Evolutionary conservation across 2,113 vertebrate genomes (phyloP), one percentile per base, ranked within the genome.

Genomic region (Gobius niger): DNA sequence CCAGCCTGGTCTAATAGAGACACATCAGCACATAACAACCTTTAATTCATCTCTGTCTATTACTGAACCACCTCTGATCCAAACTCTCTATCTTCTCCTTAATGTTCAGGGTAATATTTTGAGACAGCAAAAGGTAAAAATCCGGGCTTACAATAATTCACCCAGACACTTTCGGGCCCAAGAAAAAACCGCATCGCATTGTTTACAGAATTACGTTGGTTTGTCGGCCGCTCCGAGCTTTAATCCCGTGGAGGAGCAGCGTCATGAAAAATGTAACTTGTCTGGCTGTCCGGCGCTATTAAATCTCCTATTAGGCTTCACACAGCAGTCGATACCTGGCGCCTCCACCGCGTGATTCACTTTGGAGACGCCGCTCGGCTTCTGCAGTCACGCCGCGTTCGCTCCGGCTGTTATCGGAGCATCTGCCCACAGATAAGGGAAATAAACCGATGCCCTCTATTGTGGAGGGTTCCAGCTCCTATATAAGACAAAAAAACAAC

Each of bases 201-300:
- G 65, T 78, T 77, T 76, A 74, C 74, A 84, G 76, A 68, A 83
- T 75, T 65, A 63, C 18, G 63, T 57, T 42, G 54, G 59, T 76
- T 82, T 83, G 78, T 86, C 83, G 77, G 67, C 66, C 51, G 70
- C 75, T 85, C 76, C 65, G 80, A 72, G 73, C 75, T 64, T 60
- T 68, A 74, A 80, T 50, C 56, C 82, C 56, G 41, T 44, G 11
- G 83, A 86, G 80, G 78, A 82, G 84, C 19, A n/a, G 68, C 63
- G 54, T 65, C 67, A 78, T 85, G 83, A 87, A 89, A 89, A 85
- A 85, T 82, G 65, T 80, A 85, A 71, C 57, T 67, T 52, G 72
- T 78, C 71, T 51, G 51, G 72, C 80, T 81, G 86, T 86, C 83
- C 69, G 47, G 46, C 63, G 47, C 72, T 65, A 84, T 89, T 85